Base-by-base conservation (phyloP, 2,113 vertebrate species). In the Mustela nigripes region DNA sequence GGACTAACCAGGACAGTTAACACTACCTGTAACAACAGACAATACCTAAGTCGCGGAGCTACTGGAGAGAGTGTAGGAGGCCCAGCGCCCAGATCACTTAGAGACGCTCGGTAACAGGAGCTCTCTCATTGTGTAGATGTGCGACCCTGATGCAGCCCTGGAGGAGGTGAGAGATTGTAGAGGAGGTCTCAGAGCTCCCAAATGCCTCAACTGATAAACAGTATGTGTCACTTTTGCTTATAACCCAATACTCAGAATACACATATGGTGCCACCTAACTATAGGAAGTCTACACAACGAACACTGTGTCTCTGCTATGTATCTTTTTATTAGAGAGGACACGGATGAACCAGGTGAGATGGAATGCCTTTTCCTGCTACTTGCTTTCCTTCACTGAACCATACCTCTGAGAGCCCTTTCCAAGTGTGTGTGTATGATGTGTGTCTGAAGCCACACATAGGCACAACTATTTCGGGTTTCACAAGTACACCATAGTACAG, bases 381-480 rank as follows among this genome's bases (percentile, higher is more conserved):
- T 82, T 89, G 28, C 36, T 83, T 79, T 73, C 78, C 48, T 67
- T 92, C 48, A 36, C 14, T 81, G 48, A 45, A 62, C n/a, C 83
- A 69, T 36, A 69, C 14, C 90, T 36, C 22, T 79, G 80, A 39
- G 42, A 91, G n/a, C 50, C 71, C 33, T 87, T 91, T 82, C 56
- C 39, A 69, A 15, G 45, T 73, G 11, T 48, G 11, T 62, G n/a
- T 36, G 14, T 71, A 36, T 24, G 14, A 33, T 65, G 62, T 28
- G n/a, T n/a, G n/a, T 36, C 4, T n/a, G n/a, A 21, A n/a, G 11
- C 2, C 11, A 82, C 2, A 48, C 15, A 6, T 5, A n/a, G 8
- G 11, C 10, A 93, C 28, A 93, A 79, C 62, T 56, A 86, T 65
- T 85, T 63, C 84, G 60, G 39, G 31, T 67, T 86, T 78, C 69